These are phyloP conservation scores for Recurvirostra avosetta DNA, from an alignment of 2,113 vertebrate species.

Conservation along the genomic window DNA sequence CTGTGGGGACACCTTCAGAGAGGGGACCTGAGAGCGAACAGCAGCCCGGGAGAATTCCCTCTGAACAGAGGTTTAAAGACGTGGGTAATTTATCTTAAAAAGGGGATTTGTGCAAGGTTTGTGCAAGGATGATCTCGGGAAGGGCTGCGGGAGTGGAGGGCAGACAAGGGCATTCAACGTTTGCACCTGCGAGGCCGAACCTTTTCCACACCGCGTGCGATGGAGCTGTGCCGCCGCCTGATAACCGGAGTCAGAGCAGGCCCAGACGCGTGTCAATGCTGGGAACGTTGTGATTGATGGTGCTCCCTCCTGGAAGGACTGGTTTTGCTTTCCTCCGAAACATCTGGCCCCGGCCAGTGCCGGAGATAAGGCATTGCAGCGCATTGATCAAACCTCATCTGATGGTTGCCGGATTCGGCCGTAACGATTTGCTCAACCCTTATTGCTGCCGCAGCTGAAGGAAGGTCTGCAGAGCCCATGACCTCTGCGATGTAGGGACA, in stretches of 20 bases:
- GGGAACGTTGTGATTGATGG: not conserved
- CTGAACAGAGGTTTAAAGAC: not conserved
- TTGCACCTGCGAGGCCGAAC: not conserved
- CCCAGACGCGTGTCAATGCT: not conserved
- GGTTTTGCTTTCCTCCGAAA: not conserved
- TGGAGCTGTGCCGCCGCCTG: not conserved
- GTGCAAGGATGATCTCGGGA: not conserved
- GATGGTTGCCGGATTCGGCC: not conserved
- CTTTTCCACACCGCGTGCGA: fast-evolving
- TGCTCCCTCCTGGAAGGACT: not conserved
- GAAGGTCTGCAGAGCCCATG: not conserved
- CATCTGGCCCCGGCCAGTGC: not conserved
- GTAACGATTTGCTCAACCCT: not conserved
- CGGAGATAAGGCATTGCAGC: not conserved
- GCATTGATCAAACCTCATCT: not conserved
- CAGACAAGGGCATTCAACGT: not conserved
- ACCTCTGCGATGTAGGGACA: not conserved
- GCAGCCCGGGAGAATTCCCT: not conserved
- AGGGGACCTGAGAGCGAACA: not conserved
- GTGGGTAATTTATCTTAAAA: not conserved
- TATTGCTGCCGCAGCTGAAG: not conserved
- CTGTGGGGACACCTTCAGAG: not conserved
- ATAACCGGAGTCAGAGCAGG: not conserved
- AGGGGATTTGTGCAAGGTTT: not conserved
- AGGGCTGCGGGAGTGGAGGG: not conserved